Percentiles rank a stretch among this genome's conserved stretches.
phyloP scores from a whole-genome alignment of 1,140 invertebrate species.

The Cecropterus lyciades region DNA sequence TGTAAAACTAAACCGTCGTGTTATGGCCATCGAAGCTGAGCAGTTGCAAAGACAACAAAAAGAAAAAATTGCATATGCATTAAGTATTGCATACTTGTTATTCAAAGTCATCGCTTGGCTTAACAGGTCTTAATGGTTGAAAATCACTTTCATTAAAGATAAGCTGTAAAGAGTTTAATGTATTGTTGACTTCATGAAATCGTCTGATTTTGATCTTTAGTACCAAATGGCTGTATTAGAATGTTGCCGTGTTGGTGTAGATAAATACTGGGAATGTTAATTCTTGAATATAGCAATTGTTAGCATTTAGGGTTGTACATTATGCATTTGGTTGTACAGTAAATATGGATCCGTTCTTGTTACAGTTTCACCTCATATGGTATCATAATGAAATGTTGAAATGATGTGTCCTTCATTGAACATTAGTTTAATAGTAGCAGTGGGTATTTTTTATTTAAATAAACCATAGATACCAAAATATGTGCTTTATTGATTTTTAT shows the following conservation, averaged over 20 bases:
- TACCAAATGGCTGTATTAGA: constrained; percentile 19
- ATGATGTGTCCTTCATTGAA: constrained; percentile 49
- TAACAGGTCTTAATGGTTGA: constrained; percentile 85
- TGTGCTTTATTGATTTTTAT: constrained; percentile 36
- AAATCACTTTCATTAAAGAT: constrained; percentile 50
- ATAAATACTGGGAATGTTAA: constrained; percentile 29
- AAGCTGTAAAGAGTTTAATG: constrained; percentile 67
- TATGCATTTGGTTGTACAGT: constrained; percentile 66
- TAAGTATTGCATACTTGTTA: constrained; percentile 93
- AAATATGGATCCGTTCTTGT: constrained; percentile 47
- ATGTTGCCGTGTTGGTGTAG: constrained; percentile 19
- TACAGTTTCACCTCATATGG: constrained; percentile 43
- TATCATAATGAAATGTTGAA: constrained; percentile 56
- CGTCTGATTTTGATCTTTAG: constrained; percentile 31
- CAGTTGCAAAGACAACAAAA: constrained; percentile 91
- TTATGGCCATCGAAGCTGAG: constrained; percentile 93
- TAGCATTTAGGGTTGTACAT: constrained; percentile 46
- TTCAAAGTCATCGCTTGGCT: constrained; percentile 94
- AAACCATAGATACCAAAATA: constrained; percentile 43
- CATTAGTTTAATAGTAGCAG: constrained; percentile 53
- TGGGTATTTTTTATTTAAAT: constrained; percentile 59
- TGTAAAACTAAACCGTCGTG: constrained; percentile 92
- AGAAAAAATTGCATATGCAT: constrained; percentile 92
- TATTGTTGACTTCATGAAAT: constrained; percentile 69
- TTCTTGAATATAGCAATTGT: constrained; percentile 28